phyloP scores from a whole-genome alignment of 2,888 invertebrate genomes.

The Apamea crenata region DNA sequence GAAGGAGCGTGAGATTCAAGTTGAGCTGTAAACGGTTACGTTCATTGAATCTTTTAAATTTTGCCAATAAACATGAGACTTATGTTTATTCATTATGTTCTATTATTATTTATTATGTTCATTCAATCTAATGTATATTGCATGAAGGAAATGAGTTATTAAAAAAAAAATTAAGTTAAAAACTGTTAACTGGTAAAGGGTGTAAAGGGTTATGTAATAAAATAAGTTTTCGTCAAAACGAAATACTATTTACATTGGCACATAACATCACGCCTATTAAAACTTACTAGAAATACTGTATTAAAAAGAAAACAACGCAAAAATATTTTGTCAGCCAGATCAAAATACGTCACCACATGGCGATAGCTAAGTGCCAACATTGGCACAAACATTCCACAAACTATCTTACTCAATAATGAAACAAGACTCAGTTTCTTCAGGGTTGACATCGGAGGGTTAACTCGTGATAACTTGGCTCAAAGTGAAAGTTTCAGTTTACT shows the following conservation, averaged over 20 bases:
- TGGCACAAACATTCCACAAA: conserved; percentile 13
- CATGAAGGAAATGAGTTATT: neutral
- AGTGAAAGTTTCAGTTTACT: conserved; percentile 28
- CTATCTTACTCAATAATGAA: conserved; percentile 40
- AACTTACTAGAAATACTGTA: neutral
- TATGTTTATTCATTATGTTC: neutral
- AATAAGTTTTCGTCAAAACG: neutral
- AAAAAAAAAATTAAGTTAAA: neutral
- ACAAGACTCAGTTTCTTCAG: conserved; percentile 40
- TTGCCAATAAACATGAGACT: neutral
- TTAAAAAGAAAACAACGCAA: neutral
- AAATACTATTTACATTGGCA: neutral
- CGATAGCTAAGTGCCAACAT: conserved; percentile 12
- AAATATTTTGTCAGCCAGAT: conserved; percentile 1
- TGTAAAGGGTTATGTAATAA: neutral
- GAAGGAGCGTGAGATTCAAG: neutral
- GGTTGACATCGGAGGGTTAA: conserved; percentile 32
- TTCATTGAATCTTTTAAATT: neutral
- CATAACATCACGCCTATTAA: too few species aligned
- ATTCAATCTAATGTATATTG: neutral
- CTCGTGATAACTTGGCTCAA: conserved; percentile 45
- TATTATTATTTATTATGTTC: too few species aligned
- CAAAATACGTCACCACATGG: neutral
- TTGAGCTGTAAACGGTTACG: neutral
- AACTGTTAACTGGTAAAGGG: neutral